Base-by-base conservation (phyloP, 2,797 vertebrate genomes). In the Schizopygopsis pylzovi region DNA sequence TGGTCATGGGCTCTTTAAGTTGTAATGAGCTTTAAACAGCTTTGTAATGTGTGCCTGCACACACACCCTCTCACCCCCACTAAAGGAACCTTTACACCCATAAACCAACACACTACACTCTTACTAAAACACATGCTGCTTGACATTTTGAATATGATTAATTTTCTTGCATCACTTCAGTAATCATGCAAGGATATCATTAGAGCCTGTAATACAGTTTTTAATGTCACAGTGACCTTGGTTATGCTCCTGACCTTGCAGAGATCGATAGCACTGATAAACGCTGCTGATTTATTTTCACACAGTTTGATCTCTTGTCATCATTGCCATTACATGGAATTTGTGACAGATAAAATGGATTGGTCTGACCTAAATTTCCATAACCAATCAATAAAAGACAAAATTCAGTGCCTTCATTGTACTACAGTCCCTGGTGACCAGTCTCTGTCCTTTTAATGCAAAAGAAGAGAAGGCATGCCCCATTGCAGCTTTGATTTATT, bases 11-110 rank as follows among this genome's bases (percentile, higher is more conserved):
- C 68, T 45, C 79, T 85, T 77, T 63, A 82, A 79, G 41, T 79
- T 11, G 22, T 85, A 89, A 83, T 83, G 79, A 87, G 88, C 28
- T 85, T 82, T 87, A 79, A 87, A 85, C 59, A 37, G 15, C 8
- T 11, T 43, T 28, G 45, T 79, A 82, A 79, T 84, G 52, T 37
- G 12, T 39, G 25, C 43, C 71, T 11, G 20, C 15, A 49, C 33
- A 13, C 71, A 33, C 45, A 43, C 33, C 28, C 52, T 59, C 39
- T n/a, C 39, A 37, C 25, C 33, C 33, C 33, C 68, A 73, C 16
- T 76, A 49, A 73, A 61, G 16, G 7, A 61, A 41, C 1, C 13
- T 59, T 15, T 13, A 47, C 41, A 80, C 15, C 20, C 15, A 28
- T 43, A 49, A 61, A 45, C 37, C 20, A 54, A 54, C 20, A 73